These are phyloP conservation scores for Drosophila parthenogenetica DNA, from an alignment of 2,888 invertebrate species.

Conservation along the genomic window DNA sequence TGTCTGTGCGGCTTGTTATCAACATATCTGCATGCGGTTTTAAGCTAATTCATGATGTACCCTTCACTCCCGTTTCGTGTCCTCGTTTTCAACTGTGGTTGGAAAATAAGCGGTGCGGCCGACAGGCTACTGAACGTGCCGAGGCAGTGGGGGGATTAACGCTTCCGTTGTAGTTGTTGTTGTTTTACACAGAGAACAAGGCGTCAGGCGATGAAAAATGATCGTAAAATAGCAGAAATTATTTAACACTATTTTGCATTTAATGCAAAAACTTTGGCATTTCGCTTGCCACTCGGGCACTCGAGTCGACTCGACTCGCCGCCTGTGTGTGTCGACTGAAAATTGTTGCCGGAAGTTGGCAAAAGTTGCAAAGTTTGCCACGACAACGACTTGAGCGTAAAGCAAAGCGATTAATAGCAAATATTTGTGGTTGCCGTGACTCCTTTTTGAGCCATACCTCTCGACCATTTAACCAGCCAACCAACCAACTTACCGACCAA, in stretches of 20 bases:
- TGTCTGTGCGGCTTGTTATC: slow-evolving; percentile 65
- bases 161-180: slow-evolving; percentile 52
- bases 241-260: slow-evolving; percentile 78
- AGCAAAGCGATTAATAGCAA: slow-evolving; percentile 68
- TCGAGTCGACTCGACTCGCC: neutral
- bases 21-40: slow-evolving; percentile 77
- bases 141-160: slow-evolving; percentile 17
- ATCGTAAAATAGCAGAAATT: slow-evolving; percentile 73
- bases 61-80: slow-evolving; percentile 10
- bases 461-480: neutral
- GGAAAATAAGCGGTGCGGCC: slow-evolving; percentile 60
- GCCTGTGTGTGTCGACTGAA: slow-evolving; percentile 44
- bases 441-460: slow-evolving; percentile 12
- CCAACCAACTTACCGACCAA: neutral
- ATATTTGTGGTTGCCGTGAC: slow-evolving; percentile 44
- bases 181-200: slow-evolving; percentile 29
- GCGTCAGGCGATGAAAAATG: slow-evolving; percentile 56
- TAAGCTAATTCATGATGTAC: slow-evolving; percentile 63
- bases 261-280: slow-evolving; percentile 72
- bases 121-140: slow-evolving; percentile 18
- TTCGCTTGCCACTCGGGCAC: slow-evolving; percentile 26
- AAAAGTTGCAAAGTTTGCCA: slow-evolving; percentile 66
- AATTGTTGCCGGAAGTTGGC: slow-evolving; percentile 71
- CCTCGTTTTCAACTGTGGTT: slow-evolving; percentile 39
- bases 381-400: slow-evolving; percentile 54